Base-by-base conservation (phyloP, 2,113 vertebrate genomes). In the Eurypyga helias region DNA sequence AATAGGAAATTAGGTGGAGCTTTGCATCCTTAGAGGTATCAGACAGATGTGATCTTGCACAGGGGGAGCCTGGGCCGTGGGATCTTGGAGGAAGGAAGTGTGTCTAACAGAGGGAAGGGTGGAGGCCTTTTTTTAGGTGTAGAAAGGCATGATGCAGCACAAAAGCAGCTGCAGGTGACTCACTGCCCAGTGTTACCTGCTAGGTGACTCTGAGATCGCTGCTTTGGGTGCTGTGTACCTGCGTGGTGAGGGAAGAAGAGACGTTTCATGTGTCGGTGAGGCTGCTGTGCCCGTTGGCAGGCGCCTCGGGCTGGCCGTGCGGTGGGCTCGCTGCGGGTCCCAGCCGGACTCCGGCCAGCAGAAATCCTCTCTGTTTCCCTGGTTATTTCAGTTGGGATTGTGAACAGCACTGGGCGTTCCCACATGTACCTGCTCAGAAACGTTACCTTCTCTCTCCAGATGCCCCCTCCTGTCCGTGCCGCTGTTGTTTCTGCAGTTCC, bases 401-500 rank as follows among this genome's bases (percentile, higher is more conserved):
- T 34, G 49, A 65, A 7, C 45, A 46, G 36, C 16, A 4, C 41
- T 11, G 10, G 19, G 24, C 9, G 0, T 36, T 83, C 7, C 36
- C 19, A 9, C 6, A 0, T 3, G 20, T 13, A 8, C 17, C 51
- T 61, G 33, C 71, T 87, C 3, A 76, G 16, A 19, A 38, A 51
- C 33, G n/a, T 9, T 3, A 3, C 34, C 43, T 38, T 81, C 18
- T n/a, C 45, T 75, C 34, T 69, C 4, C 97, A 99, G 99, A 96
- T 99, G 98, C 98, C 98, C 0, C 99, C 99, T 90, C 99, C 98
- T 0, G 98, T 99, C 20, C 99, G 99, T 0, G 99, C 99, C 5
- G 99, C 99, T 3, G 99, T 99, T 28, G 98, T 99, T 33, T 99
- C 99, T 10, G 99, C 99, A 1, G 98, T 99, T 9, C 99, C 99